Evolutionary conservation across 2,113 vertebrate species (phyloP).

Genomic region (Sapayoa aenigma): DNA sequence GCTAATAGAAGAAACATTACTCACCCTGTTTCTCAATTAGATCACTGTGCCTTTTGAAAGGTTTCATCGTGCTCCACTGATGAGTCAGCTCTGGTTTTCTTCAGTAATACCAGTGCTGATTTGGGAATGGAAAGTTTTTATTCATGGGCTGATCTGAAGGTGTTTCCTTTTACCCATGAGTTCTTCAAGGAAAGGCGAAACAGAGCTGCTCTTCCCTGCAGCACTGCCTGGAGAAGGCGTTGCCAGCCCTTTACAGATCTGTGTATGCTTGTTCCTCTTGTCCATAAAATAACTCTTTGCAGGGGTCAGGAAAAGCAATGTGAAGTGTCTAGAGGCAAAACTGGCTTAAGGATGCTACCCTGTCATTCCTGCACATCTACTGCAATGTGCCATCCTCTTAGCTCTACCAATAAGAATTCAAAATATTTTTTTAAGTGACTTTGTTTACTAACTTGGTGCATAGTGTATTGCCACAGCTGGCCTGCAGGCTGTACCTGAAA

Average conservation of each 20-base stretch:
- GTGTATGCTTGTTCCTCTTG: accelerated
- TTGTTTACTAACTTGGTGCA: background rate
- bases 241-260: background rate
- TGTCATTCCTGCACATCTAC: background rate
- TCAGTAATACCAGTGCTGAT: background rate
- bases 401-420: background rate
- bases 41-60: background rate
- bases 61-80: background rate
- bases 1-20: background rate
- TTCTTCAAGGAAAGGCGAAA: background rate
- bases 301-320: background rate
- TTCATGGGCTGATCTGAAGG: background rate
- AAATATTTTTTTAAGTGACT: background rate
- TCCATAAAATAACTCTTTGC: accelerated
- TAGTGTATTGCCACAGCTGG: background rate
- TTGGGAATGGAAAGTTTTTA: background rate
- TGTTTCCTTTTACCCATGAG: background rate
- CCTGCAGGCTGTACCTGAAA: background rate
- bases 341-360: background rate
- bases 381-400: background rate
- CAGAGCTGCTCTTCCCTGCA: background rate
- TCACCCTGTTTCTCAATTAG: background rate
- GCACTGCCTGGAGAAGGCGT: background rate
- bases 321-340: background rate
- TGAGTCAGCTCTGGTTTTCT: background rate